These are phyloP conservation scores for Latheticus oryzae DNA, from an alignment of 2,888 invertebrate genomes.

Conservation along the genomic window DNA sequence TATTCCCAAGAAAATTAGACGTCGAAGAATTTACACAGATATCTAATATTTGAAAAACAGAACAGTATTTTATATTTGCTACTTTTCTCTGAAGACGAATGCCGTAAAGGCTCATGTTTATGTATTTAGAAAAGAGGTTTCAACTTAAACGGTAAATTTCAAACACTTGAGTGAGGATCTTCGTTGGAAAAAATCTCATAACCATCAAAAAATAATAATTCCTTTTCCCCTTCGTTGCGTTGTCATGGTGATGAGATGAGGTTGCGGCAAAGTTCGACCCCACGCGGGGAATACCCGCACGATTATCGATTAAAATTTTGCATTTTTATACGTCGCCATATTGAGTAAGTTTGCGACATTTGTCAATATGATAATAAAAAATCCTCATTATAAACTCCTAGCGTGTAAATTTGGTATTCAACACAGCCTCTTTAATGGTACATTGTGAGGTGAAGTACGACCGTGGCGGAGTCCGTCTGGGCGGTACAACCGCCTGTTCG, in stretches of 20 bases:
- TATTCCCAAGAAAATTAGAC: not conserved
- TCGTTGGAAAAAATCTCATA: slow-evolving; percentile 60
- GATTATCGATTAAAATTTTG: slow-evolving; percentile 38
- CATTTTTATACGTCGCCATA: slow-evolving; percentile 35
- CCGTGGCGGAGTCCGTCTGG: slow-evolving; percentile 56
- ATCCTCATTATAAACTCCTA: too few relatives aligned
- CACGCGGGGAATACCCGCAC: slow-evolving; percentile 28
- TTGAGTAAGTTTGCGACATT: too few relatives aligned
- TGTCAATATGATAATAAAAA: too few relatives aligned
- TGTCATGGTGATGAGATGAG: slow-evolving; percentile 56
- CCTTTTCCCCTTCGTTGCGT: slow-evolving; percentile 56
- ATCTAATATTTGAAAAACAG: too few relatives aligned
- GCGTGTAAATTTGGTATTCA: slow-evolving; percentile 33
- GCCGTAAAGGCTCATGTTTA: slow-evolving; percentile 44
- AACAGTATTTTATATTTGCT: slow-evolving; percentile 18
- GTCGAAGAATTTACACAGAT: slow-evolving; percentile 3
- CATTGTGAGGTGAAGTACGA: slow-evolving; percentile 71
- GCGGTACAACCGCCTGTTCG: slow-evolving; percentile 61
- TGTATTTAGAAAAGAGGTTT: slow-evolving; percentile 47
- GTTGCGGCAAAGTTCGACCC: slow-evolving; percentile 45
- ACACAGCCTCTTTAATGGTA: slow-evolving; percentile 63
- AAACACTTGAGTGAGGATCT: slow-evolving; percentile 53
- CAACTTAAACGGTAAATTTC: slow-evolving; percentile 56
- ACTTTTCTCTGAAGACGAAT: slow-evolving; percentile 8
- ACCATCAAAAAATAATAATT: slow-evolving; percentile 65